Evolutionary conservation across 2,113 vertebrate species (phyloP), one percentile per base, ranked within the genome.

Genomic region (Ondatra zibethicus): DNA sequence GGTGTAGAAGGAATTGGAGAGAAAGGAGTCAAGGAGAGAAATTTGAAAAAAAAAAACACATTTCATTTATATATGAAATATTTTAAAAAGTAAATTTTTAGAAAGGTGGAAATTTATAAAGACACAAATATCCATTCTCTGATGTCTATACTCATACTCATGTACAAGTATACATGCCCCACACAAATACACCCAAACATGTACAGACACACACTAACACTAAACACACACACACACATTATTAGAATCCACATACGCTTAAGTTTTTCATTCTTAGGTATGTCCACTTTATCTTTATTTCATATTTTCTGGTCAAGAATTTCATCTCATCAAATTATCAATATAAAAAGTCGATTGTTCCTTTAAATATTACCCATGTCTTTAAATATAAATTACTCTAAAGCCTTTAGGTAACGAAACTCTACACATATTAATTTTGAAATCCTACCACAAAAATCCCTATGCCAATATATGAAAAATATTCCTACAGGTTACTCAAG

Each of bases 381-480:
- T 96, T 97, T 85, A 91, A 96, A 95, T 92, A 88, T 96, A 92
- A 73, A 47, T 94, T 96, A 96, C 16, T 81, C 55, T 84, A 89
- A 93, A 95, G 75, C 19, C 94, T 88, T 82, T 78, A 91, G 31
- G 16, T 97, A 95, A 96, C 97, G 96, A 96, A 97, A 97, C 95
- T 92, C 52, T 82, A 95, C 65, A 95, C 96, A 95, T 2, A 89
- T 68, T 94, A 95, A 97, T 95, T 95, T 96, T 97, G 96, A 97
- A 97, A 97, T 95, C 52, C 70, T 96, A 97, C 93, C 96, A 88
- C 8, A 97, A 97, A 97, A 76, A 72, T 47, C 14, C 63, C 82
- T 52, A 91, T 96, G 92, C 97, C 97, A 97, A 90, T 96, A 72
- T 95, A 96, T 95, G 96, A 86, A 95, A 89, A 96, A 96, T 91